phyloP scores from a whole-genome alignment of 2,113 vertebrate species.

The Sceloporus undulatus region DNA sequence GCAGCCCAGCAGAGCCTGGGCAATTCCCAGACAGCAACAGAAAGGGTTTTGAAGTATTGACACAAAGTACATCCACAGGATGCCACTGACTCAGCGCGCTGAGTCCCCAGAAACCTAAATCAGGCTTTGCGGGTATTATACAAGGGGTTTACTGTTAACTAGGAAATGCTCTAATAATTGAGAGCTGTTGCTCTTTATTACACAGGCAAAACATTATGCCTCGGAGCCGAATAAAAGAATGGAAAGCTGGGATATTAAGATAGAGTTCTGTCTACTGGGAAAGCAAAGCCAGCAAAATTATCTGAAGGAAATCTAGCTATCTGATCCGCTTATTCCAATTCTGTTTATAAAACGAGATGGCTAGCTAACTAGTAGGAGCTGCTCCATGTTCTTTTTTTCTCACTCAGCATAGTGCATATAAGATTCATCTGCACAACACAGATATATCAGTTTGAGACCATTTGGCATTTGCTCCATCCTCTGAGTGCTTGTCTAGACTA shows the following conservation, averaged over 20 bases:
- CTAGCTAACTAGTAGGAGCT: background rate
- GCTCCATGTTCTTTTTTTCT: background rate
- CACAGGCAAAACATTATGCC: constrained; percentile 42
- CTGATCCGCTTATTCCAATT: constrained; percentile 7
- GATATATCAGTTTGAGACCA: too few species aligned
- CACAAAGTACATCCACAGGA: constrained; percentile 17
- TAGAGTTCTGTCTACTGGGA: constrained; percentile 37
- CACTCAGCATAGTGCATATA: background rate
- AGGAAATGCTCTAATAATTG: constrained; percentile 40
- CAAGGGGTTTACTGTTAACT: constrained; percentile 40
- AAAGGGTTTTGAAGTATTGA: constrained; percentile 32
- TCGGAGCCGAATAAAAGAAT: constrained; percentile 24
- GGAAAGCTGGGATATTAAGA: constrained; percentile 38
- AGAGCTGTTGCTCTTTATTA: constrained; percentile 38
- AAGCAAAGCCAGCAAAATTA: constrained; percentile 16
- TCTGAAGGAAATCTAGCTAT: constrained; percentile 34
- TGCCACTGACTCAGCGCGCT: constrained; percentile 39
- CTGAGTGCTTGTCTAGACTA: too few species aligned
- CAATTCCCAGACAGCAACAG: constrained; percentile 49
- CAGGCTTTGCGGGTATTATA: constrained; percentile 31
- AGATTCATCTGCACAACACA: background rate
- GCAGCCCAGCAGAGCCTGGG: constrained; percentile 9
- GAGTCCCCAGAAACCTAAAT: constrained; percentile 52
- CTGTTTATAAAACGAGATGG: background rate
- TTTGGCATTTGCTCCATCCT: too few species aligned